Evolutionary conservation across 23 tunicate genomes (phyloP).

Genomic region (Halocynthia roretzi): DNA sequence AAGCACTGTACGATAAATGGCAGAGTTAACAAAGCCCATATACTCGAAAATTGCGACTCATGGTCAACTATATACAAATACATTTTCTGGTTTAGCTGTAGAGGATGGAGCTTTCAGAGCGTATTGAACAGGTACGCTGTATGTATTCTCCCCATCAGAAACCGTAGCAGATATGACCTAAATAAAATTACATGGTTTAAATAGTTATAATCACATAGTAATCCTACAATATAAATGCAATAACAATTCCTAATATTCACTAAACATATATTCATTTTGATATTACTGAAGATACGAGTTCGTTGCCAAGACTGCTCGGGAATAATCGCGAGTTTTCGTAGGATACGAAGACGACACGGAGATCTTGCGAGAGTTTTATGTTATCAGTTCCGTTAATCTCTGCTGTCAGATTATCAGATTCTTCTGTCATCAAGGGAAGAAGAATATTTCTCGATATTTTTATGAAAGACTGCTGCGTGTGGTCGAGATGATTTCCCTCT

Average conservation of each 20-base stretch:
- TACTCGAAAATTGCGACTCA: background rate
- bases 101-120: constrained; percentile 23
- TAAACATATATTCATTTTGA: too few species aligned
- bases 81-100: background rate
- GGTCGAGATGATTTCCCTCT: too few species aligned
- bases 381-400: too few species aligned
- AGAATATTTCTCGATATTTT: too few species aligned
- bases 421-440: too few species aligned
- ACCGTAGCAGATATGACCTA: constrained; percentile 60
- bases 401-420: too few species aligned
- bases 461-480: too few species aligned
- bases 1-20: constrained; percentile 13
- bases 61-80: background rate
- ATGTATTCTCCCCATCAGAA: constrained; percentile 15
- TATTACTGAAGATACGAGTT: constrained; percentile 15
- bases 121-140: constrained; percentile 41
- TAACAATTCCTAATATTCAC: too few species aligned
- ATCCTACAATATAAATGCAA: too few species aligned
- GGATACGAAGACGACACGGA: constrained; percentile 19
- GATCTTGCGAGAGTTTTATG: background rate
- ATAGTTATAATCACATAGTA: background rate
- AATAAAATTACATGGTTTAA: background rate
- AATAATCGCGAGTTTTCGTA: constrained; percentile 24
- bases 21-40: background rate
- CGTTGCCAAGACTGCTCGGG: constrained; percentile 16